Evolutionary conservation across 2,113 vertebrate genomes (phyloP).

Genomic region (Menidia beryllina): DNA sequence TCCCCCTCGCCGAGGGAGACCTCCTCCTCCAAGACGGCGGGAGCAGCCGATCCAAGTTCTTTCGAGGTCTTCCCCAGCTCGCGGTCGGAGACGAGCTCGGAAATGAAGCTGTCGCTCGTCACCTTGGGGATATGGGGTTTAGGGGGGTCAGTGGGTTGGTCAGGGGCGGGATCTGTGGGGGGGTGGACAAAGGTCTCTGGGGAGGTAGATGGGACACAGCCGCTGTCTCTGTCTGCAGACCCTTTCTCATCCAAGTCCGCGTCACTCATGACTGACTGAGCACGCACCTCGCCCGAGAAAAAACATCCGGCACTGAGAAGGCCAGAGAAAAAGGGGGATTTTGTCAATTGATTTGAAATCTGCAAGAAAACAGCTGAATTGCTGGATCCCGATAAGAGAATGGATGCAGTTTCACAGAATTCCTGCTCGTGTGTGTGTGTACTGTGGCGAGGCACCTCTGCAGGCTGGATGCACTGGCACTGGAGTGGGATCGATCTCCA

Average conservation of each 20-base stretch:
- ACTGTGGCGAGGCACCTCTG: slow-evolving; percentile 84
- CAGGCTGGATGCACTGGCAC: slow-evolving; percentile 87
- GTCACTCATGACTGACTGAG: slow-evolving; percentile 82
- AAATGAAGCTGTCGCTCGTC: slow-evolving; percentile 86
- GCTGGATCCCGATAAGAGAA: background rate
- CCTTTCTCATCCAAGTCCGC: slow-evolving; percentile 82
- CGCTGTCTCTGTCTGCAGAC: slow-evolving; percentile 33
- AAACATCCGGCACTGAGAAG: slow-evolving; percentile 91
- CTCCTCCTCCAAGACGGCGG: slow-evolving; percentile 70
- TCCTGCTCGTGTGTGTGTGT: background rate
- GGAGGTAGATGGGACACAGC: background rate
- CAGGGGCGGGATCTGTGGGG: slow-evolving; percentile 8
- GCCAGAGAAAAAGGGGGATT: slow-evolving; percentile 16
- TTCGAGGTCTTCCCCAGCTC: slow-evolving; percentile 48
- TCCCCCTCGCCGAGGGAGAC: slow-evolving; percentile 3
- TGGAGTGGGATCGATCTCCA: slow-evolving; percentile 88
- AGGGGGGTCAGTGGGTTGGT: slow-evolving; percentile 32
- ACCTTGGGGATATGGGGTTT: slow-evolving; percentile 81
- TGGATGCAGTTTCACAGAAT: background rate
- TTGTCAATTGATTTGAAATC: background rate
- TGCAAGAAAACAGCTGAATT: background rate
- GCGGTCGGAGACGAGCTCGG: slow-evolving; percentile 82
- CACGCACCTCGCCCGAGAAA: slow-evolving; percentile 91
- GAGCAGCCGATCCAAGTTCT: background rate
- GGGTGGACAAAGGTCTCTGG: slow-evolving; percentile 22